These are phyloP conservation scores for Anthoscopus minutus DNA, from an alignment of 2,113 vertebrate species.

Conservation along the genomic window DNA sequence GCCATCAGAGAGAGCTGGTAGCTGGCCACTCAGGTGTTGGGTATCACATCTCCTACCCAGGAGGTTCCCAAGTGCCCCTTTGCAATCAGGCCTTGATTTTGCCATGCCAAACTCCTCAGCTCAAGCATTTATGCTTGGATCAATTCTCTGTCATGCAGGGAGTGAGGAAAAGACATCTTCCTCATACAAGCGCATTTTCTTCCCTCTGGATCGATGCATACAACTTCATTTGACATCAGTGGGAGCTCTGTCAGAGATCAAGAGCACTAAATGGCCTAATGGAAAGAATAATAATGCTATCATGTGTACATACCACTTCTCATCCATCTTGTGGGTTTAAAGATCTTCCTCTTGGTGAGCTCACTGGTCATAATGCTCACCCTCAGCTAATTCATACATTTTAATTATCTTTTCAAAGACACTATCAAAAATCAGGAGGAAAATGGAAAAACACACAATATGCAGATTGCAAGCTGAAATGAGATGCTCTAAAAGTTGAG, in stretches of 20 bases:
- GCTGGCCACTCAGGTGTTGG: accelerated
- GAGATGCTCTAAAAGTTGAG: background rate
- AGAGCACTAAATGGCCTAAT: constrained; percentile 30
- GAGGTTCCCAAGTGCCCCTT: background rate
- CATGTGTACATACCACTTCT: background rate
- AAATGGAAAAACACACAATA: background rate
- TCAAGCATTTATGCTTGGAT: background rate
- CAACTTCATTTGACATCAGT: background rate
- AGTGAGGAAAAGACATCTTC: background rate
- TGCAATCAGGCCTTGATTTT: background rate
- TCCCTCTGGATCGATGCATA: background rate
- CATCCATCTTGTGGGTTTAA: background rate
- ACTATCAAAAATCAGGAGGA: background rate
- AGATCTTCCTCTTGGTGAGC: background rate
- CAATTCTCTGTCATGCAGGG: background rate
- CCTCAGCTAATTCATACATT: background rate
- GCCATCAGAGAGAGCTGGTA: background rate
- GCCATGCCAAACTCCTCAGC: background rate
- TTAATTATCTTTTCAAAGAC: constrained; percentile 26
- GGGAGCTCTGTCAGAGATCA: constrained; percentile 1
- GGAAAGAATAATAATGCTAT: constrained; percentile 18
- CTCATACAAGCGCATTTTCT: background rate
- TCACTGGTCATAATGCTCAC: background rate
- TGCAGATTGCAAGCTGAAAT: background rate
- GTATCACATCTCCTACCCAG: background rate